Evolutionary conservation across 2,797 vertebrate species (phyloP).

Genomic region (Rhinoraja longicauda): DNA sequence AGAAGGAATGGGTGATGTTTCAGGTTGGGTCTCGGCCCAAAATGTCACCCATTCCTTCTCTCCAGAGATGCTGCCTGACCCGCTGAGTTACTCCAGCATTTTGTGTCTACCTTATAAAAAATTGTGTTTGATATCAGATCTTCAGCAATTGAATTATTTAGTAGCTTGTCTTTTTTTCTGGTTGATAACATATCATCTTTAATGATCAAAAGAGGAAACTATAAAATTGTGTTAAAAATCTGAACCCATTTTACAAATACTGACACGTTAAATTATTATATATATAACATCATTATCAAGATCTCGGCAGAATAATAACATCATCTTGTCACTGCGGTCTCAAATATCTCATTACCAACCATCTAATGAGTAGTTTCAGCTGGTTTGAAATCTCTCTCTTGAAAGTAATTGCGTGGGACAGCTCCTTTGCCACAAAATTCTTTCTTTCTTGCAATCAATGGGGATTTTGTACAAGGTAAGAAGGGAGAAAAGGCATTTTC

Average conservation of each 20-base stretch:
- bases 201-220: not conserved
- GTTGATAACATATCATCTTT: not conserved
- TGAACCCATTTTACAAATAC: not conserved
- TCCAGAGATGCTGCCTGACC: too few species aligned
- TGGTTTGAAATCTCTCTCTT: not conserved
- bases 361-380: not conserved
- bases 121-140: too few species aligned
- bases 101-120: too few species aligned
- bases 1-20: too few species aligned
- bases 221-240: not conserved
- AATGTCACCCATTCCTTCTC: too few species aligned
- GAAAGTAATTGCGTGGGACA: not conserved
- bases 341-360: not conserved
- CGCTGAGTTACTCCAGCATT: too few species aligned
- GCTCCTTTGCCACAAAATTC: not conserved
- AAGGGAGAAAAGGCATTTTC: not conserved
- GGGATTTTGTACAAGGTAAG: not conserved
- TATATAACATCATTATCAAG: conserved; percentile 3
- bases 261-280: not conserved
- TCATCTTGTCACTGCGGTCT: not conserved
- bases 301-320: not conserved
- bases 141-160: too few species aligned
- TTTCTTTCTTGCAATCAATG: not conserved
- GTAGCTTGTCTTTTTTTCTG: too few species aligned
- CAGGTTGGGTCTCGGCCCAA: too few species aligned